Evolutionary conservation across 2,888 invertebrate species (phyloP), one percentile per base, ranked within the genome.

Genomic region (Eupithecia inturbata): DNA sequence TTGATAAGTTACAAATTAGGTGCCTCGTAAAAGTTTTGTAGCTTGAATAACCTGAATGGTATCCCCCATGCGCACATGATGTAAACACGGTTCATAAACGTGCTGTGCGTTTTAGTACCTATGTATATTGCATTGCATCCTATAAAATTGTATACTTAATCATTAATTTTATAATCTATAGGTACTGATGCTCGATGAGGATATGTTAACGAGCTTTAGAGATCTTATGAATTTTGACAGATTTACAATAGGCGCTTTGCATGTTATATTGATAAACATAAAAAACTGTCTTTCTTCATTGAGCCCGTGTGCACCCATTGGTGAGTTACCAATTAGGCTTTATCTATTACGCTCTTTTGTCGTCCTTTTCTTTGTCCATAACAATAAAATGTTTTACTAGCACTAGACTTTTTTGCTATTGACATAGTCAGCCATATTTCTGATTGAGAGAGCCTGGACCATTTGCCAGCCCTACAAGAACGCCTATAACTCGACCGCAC

Each of bases 401-500:
- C 22, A 53, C 22, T 12, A 53, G 22, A 26, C 53, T 12, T 53
- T 53, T 26, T 26, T 57, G 57, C 26, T 12, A 22, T 53, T 22
- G 53, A 22, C 53, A 22, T 22, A 53, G 19, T 53, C 22, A 22
- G 22, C 53, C 53, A 53, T 57, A 26, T 57, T 26, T 57, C 57
- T 64, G n/a, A 33, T 33, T 64, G 12, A 36, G 19, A n/a, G 22
- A 36, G 45, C 26, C 39, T 68, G 36, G 22, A 49, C 10, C 39
- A 45, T 62, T 41, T 79, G 84, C 70, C 77, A 85, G 81, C 86
- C 87, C 87, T 87, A 83, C 49, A 60, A 74, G 75, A 81, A 69
- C 81, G 81, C 83, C 79, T 91, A 91, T 91, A 88, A 92, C 78
- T 83, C 91, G 86, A 80, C 88, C 82, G 77, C 79, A 78, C 83